phyloP scores from a whole-genome alignment of 64 coral and sea anemone species.

The Stylophora pistillata region DNA sequence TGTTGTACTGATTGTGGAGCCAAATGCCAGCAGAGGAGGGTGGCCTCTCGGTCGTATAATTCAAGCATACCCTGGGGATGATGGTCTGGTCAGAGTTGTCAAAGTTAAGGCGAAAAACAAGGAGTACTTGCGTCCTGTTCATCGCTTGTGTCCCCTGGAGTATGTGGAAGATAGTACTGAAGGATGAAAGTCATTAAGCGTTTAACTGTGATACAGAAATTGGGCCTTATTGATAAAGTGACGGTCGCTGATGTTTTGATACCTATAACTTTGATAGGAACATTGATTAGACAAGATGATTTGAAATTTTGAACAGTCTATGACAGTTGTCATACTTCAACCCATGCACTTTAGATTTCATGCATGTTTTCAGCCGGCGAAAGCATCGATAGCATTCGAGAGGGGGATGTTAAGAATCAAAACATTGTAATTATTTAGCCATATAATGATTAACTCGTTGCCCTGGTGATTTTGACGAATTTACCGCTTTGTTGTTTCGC shows the following conservation, averaged over 20 bases:
- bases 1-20: slow-evolving; percentile 36
- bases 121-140: slow-evolving; percentile 20
- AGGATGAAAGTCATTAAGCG: neutral
- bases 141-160: slow-evolving; percentile 48
- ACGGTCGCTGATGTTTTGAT: neutral
- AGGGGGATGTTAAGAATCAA: slow-evolving; percentile 24
- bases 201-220: neutral
- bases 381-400: slow-evolving; percentile 16
- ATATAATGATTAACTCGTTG: no score
- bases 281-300: neutral
- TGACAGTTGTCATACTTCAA: neutral
- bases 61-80: neutral
- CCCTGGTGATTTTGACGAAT: no score
- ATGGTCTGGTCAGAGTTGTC: slow-evolving; percentile 43
- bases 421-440: no score
- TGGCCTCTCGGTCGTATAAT: slow-evolving; percentile 42
- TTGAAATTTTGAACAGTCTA: neutral
- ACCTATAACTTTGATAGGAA: neutral
- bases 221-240: neutral
- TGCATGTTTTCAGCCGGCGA: neutral
- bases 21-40: slow-evolving; percentile 37
- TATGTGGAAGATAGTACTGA: neutral
- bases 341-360: neutral
- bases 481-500: no score
- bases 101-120: neutral